A percentile compares a stretch with the other conserved stretches of the same genome.
These are phyloP conservation scores for Nasua narica DNA, from an alignment of 2,797 vertebrate species.

Conservation along the genomic window DNA sequence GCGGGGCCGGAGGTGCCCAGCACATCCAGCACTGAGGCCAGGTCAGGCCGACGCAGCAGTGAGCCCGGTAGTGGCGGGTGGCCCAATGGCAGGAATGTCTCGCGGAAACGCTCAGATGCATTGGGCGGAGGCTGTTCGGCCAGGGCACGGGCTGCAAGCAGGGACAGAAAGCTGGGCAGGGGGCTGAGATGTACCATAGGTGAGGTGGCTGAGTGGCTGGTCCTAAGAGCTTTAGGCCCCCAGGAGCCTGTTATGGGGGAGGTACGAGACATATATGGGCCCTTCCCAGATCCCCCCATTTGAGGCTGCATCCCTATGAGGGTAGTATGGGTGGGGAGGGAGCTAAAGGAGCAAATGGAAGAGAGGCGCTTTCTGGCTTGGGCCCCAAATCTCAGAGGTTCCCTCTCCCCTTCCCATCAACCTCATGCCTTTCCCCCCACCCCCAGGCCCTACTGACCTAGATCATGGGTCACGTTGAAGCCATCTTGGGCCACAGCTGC, in stretches of 20 bases:
- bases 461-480: slow-evolving; percentile 96
- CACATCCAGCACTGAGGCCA: slow-evolving; percentile 89
- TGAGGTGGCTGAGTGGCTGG: neutral
- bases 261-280: neutral
- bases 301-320: neutral
- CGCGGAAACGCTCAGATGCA: slow-evolving; percentile 87
- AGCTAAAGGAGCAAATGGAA: slow-evolving; percentile 16
- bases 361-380: neutral
- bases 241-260: neutral
- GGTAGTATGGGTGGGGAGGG: neutral
- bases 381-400: slow-evolving; percentile 1
- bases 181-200: neutral
- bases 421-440: neutral
- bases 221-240: neutral
- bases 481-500: slow-evolving; percentile 92
- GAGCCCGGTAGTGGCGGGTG: slow-evolving; percentile 88
- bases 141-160: slow-evolving; percentile 89
- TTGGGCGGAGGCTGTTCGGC: slow-evolving; percentile 88
- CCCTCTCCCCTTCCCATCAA: neutral
- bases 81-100: slow-evolving; percentile 89
- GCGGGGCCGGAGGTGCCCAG: slow-evolving; percentile 88
- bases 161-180: neutral
- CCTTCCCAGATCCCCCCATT: neutral
- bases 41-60: slow-evolving; percentile 88
- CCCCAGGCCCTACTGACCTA: slow-evolving; percentile 87